A percentile compares a stretch with the other conserved stretches of the same genome.
phyloP scores from a whole-genome alignment of 1,140 invertebrate genomes.

The Leptonema lineaticorne region DNA sequence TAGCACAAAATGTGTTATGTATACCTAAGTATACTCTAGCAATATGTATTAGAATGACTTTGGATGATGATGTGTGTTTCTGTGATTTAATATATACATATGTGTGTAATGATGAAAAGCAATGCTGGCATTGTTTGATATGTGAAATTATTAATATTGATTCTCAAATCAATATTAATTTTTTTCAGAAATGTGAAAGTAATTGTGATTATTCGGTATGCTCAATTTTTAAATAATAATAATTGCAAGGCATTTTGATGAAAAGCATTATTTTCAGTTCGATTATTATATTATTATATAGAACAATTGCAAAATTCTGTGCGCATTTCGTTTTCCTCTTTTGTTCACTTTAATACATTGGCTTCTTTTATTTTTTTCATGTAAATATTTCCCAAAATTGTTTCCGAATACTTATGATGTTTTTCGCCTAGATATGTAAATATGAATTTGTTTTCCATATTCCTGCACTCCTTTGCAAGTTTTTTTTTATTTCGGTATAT shows the following conservation, averaged over 20 bases:
- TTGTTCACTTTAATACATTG: not conserved
- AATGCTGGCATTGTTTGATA: constrained; percentile 20
- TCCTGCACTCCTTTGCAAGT: constrained; percentile 28
- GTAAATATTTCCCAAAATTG: not conserved
- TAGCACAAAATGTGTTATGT: no score
- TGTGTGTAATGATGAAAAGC: not conserved
- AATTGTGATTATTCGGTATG: no score
- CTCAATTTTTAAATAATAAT: not conserved
- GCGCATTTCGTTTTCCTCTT: not conserved
- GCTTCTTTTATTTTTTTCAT: constrained; percentile 2
- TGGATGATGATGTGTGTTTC: no score
- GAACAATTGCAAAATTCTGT: not conserved
- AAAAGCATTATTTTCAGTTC: not conserved
- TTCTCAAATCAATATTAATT: constrained; percentile 9
- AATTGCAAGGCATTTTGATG: no score
- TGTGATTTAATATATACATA: no score
- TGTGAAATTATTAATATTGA: not conserved
- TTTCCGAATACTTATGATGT: not conserved
- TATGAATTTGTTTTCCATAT: constrained; percentile 36
- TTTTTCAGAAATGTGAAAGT: no score
- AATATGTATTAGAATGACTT: no score
- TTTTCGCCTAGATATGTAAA: constrained; percentile 35
- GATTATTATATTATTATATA: not conserved
- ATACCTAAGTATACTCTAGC: no score
- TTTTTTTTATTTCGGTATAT: constrained; percentile 11